phyloP scores from a whole-genome alignment of 2,888 invertebrate species.

The Mechanitis mazaeus region DNA sequence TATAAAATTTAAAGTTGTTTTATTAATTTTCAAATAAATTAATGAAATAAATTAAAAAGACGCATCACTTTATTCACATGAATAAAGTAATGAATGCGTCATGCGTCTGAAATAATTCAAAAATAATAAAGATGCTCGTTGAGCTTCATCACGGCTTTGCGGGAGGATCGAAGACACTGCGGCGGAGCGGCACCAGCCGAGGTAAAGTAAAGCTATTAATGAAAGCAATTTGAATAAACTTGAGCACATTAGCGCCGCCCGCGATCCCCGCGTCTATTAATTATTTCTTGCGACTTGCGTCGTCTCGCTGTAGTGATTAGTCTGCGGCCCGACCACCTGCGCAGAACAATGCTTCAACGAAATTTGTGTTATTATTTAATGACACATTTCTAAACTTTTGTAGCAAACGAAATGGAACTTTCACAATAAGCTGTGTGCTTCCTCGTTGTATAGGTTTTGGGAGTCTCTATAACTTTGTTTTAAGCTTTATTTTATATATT shows the following conservation, averaged over 20 bases:
- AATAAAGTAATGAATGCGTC: not conserved
- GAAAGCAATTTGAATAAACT: conserved; percentile 52
- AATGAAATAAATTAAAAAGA: too few species aligned
- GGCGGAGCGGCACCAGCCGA: conserved; percentile 21
- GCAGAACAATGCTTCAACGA: conserved; percentile 4
- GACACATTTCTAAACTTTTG: not conserved
- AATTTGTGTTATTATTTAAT: conserved; percentile 7
- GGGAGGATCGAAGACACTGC: conserved; percentile 20
- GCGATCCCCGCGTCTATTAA: conserved; percentile 17
- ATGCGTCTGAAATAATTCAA: conserved; percentile 8
- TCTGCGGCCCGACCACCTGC: conserved; percentile 15
- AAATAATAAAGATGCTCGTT: conserved; percentile 17
- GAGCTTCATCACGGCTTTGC: conserved; percentile 20
- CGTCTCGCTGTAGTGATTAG: conserved; percentile 17
- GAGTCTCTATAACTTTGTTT: too few species aligned
- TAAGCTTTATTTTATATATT: too few species aligned
- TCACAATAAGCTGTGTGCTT: not conserved
- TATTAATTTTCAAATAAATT: too few species aligned
- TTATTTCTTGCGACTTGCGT: conserved; percentile 21
- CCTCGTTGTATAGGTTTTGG: too few species aligned
- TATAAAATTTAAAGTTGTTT: too few species aligned
- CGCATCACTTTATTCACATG: not conserved
- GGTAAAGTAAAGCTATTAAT: conserved; percentile 39
- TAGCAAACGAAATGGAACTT: not conserved
- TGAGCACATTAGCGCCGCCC: conserved; percentile 32